Evolutionary conservation across 2,113 vertebrate species (phyloP).

Genomic region (Anarrhichthys ocellatus): DNA sequence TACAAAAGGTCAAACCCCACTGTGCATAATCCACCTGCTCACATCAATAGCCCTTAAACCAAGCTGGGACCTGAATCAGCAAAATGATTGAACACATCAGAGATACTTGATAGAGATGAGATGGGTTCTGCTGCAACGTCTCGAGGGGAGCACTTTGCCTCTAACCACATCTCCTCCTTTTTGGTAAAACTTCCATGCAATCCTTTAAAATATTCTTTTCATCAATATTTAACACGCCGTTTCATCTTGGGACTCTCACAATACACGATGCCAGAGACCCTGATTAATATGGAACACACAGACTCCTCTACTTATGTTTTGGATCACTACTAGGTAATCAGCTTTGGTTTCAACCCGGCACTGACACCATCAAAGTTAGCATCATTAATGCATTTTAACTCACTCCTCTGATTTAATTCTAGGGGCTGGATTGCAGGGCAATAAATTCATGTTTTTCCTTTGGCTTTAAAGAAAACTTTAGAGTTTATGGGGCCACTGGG

Average conservation of each 20-base stretch:
- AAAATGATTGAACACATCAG: constrained; percentile 55
- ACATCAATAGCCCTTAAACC: constrained; percentile 62
- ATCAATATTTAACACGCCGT: constrained; percentile 76
- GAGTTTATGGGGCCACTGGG: background rate
- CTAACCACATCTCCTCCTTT: constrained; percentile 62
- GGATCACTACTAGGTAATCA: constrained; percentile 66
- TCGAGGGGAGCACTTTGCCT: constrained; percentile 65
- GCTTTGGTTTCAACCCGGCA: constrained; percentile 56
- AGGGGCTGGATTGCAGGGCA: background rate
- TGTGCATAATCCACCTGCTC: constrained; percentile 55
- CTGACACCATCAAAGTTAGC: constrained; percentile 55
- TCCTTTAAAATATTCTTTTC: constrained; percentile 75
- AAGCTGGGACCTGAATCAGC: constrained; percentile 61
- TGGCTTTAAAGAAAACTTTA: background rate
- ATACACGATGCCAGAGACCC: constrained; percentile 54
- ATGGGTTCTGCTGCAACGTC: constrained; percentile 52
- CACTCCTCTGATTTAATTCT: constrained; percentile 22
- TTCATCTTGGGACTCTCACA: constrained; percentile 72
- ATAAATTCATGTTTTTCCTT: constrained; percentile 27
- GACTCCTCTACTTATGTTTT: constrained; percentile 59
- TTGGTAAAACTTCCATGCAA: constrained; percentile 61
- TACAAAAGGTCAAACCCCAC: constrained; percentile 41
- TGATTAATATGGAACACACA: constrained; percentile 70
- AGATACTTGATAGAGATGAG: constrained; percentile 58
- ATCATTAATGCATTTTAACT: constrained; percentile 56